A percentile compares a stretch with the other conserved stretches of the same genome.
Conservation (phyloP, 2,797 vertebrate genomes). For the Pseudomugil gertrudae region DNA sequence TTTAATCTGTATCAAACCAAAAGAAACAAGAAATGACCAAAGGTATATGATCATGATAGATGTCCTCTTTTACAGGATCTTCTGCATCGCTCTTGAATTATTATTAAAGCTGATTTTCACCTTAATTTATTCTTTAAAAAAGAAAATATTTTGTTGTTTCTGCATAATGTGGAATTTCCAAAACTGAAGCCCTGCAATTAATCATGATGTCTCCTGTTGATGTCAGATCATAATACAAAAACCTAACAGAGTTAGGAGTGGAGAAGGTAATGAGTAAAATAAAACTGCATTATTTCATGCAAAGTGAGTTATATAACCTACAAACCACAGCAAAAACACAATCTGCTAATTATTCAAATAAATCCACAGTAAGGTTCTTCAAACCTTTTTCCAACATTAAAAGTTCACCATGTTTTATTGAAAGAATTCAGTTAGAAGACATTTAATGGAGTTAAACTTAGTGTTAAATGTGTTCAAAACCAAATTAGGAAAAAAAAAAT, state of each 20-base stretch:
- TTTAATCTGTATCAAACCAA: neutral
- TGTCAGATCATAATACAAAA: neutral
- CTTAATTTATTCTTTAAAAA: no score
- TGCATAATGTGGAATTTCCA: neutral
- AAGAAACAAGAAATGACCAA: neutral
- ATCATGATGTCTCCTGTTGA: neutral
- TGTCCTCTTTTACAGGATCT: neutral
- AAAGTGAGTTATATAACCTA: no score
- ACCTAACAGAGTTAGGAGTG: no score
- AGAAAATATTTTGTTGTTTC: no score
- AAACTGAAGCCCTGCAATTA: neutral
- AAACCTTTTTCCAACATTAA: conserved; percentile 77
- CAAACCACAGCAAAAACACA: no score
- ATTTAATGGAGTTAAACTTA: conserved; percentile 88
- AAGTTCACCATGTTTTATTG: conserved; percentile 83
- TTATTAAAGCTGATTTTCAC: no score
- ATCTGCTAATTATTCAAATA: neutral
- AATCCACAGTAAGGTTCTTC: conserved; percentile 51
- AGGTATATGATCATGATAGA: neutral
- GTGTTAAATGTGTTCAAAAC: conserved; percentile 85
- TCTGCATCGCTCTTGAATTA: no score
- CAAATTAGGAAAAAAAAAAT: conserved; percentile 80
- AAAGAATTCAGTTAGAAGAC: conserved; percentile 90
- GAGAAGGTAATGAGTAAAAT: neutral
- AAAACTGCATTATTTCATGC: neutral